Evolutionary conservation across 1,140 invertebrate genomes (phyloP).

Genomic region (Delia radicum): DNA sequence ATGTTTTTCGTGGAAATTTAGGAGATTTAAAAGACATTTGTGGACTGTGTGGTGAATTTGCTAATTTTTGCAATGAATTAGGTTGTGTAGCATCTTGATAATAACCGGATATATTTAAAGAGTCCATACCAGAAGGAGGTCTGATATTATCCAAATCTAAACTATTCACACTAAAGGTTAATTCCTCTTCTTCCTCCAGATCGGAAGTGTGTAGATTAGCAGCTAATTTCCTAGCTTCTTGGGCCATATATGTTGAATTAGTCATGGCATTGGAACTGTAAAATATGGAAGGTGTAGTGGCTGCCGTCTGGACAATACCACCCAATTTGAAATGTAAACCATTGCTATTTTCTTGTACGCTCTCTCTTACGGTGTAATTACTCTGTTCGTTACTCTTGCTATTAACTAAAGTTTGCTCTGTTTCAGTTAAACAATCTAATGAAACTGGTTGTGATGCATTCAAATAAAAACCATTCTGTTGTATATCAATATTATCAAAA

Average conservation of each 20-base stretch:
- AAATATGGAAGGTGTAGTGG: conserved; percentile 23
- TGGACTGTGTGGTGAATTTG: conserved; percentile 37
- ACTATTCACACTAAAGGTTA: conserved; percentile 62
- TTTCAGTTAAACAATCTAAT: conserved; percentile 34
- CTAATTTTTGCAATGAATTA: conserved; percentile 35
- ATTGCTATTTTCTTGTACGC: background rate
- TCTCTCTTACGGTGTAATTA: background rate
- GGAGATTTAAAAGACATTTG: conserved; percentile 48
- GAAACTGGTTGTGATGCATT: conserved; percentile 35
- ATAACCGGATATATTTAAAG: conserved; percentile 43
- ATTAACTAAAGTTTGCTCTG: conserved; percentile 37
- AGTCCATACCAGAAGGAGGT: conserved; percentile 75
- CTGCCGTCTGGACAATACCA: conserved; percentile 45
- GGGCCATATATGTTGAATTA: conserved; percentile 69
- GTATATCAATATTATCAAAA: conserved; percentile 15
- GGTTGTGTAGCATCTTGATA: conserved; percentile 37
- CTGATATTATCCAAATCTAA: conserved; percentile 74
- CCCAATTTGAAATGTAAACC: conserved; percentile 48
- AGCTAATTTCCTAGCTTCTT: conserved; percentile 71
- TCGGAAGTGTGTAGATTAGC: conserved; percentile 60
- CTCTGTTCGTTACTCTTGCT: background rate
- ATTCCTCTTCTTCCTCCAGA: conserved; percentile 47
- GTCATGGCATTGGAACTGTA: conserved; percentile 58
- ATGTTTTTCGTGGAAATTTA: conserved; percentile 63
- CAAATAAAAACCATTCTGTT: background rate